Base-by-base conservation (phyloP, 2,113 vertebrate species). In the Natator depressus region DNA sequence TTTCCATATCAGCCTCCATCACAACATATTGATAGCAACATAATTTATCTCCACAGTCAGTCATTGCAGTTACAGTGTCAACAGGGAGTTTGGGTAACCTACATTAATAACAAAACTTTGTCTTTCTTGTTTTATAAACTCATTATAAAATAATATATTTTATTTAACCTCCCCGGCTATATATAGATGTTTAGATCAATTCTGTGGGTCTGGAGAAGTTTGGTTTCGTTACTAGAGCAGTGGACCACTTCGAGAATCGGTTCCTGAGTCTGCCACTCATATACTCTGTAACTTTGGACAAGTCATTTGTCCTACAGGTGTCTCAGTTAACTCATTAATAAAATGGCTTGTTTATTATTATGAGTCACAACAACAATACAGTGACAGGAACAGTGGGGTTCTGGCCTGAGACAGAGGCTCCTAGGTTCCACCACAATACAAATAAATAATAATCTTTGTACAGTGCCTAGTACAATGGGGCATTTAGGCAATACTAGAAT, bases 371-470 rank as follows among this genome's bases (percentile, higher is more conserved):
- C 87, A 94, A 35, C 75, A 95, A 91, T 85, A 54, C 90, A 96
- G 86, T 31, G 88, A 89, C 92, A 72, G 92, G 91, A 94, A 95
- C 95, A 88, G 91, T 55, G 82, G 24, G 86, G 84, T 59, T 95
- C 95, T 95, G 94, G 92, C 91, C 49, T 83, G 94, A 90, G 89
- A 89, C 85, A 51, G 69, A 91, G 87, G 85, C 94, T 95, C 94
- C 92, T 55, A 87, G 82, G 84, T 91, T 96, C 78, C 46, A 84
- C 46, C 50, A 3, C 42, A 69, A 83, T 95, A 94, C 92, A 95
- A 95, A 93, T 72, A 76, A 95, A 95, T 94, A 96, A 79, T 94
- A 91, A 96, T 95, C 88, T 88, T 42, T 13, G 9, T 11, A 84
- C 65, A 6, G 53, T 81, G 92, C 94, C 93, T 95, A 94, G 89